phyloP scores from a whole-genome alignment of 30 jellyfish, hydroid and myxozoan genomes.

The Turritopsis rubra region DNA sequence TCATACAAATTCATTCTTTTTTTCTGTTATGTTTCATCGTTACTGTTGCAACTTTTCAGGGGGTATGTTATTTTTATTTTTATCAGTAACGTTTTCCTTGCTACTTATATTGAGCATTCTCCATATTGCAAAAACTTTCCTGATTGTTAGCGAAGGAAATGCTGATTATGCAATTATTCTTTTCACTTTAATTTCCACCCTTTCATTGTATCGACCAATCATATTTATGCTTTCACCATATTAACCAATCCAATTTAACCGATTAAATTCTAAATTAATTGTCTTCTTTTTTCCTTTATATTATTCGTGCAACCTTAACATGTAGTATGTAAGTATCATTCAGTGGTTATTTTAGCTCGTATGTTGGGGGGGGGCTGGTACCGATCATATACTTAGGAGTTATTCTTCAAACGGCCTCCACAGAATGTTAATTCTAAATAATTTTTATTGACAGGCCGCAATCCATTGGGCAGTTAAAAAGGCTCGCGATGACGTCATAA shows the following conservation, averaged over 20 bases:
- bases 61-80: not conserved
- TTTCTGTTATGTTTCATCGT: not conserved
- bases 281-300: not conserved
- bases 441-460: conserved; percentile 2
- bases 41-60: not conserved
- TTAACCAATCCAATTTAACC: not conserved
- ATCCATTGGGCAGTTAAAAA: conserved; percentile 25
- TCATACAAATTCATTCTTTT: not conserved
- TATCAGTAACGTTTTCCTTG: not conserved
- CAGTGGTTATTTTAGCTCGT: too few relatives aligned
- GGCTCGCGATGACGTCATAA: not conserved
- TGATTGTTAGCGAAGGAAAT: too few relatives aligned
- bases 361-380: too few relatives aligned
- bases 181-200: too few relatives aligned
- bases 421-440: not conserved
- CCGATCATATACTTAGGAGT: too few relatives aligned
- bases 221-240: not conserved
- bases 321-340: not conserved
- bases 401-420: too few relatives aligned
- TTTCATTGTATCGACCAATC: too few relatives aligned
- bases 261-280: too few relatives aligned
- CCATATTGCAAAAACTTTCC: too few relatives aligned
- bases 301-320: not conserved
- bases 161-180: too few relatives aligned
- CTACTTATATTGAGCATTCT: too few relatives aligned